Conservation (phyloP, 1,140 invertebrate genomes). For the Caenorhabditis brenneri region DNA sequence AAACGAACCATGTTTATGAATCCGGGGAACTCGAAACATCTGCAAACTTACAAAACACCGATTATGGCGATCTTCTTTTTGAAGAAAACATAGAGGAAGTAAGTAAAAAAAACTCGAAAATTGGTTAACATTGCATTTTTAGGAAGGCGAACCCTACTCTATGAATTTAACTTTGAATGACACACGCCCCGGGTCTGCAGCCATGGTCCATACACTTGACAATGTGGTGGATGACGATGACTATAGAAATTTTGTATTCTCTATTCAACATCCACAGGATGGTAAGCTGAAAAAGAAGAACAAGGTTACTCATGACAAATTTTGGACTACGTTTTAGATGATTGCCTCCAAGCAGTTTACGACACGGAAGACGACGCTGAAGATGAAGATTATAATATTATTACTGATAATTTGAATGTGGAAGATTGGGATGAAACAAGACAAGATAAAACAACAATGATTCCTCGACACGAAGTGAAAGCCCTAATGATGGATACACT, state of each 20-base stretch:
- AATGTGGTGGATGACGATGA: slow-evolving; percentile 4
- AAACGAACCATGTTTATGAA: too few relatives aligned
- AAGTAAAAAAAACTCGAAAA: too few relatives aligned
- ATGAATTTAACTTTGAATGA: slow-evolving; percentile 13
- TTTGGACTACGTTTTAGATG: neutral
- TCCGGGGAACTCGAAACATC: too few relatives aligned
- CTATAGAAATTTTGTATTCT: neutral
- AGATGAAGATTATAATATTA: slow-evolving; percentile 28
- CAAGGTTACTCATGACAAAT: neutral
- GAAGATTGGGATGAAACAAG: slow-evolving; percentile 28
- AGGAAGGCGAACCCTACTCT: neutral
- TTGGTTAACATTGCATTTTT: too few relatives aligned
- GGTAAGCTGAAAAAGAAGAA: neutral
- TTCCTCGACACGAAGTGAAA: slow-evolving; percentile 3
- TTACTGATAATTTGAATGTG: neutral
- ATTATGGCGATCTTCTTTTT: neutral
- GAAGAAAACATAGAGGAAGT: neutral
- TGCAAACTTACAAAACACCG: neutral
- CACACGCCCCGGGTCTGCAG: neutral
- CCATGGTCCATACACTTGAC: neutral
- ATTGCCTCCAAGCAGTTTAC: neutral
- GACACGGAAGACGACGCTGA: neutral
- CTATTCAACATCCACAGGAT: neutral
- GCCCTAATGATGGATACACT: slow-evolving; percentile 18
- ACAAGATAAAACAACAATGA: slow-evolving; percentile 2